Evolutionary conservation across 2,797 vertebrate genomes (phyloP), one percentile per base, ranked within the genome.

Genomic region (Pseudopleuronectes americanus): DNA sequence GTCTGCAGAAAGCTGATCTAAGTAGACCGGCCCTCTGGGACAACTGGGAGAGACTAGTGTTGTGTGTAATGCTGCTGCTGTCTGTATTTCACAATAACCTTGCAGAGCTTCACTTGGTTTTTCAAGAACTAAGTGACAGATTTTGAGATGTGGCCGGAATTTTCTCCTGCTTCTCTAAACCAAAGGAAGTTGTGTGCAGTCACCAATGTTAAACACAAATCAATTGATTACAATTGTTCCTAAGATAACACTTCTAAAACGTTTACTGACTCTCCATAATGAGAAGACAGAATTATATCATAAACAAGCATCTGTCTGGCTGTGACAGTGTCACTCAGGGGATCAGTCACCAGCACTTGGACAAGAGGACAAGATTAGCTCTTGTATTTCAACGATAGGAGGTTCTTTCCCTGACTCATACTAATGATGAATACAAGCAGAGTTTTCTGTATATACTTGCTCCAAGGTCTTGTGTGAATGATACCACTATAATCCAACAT

Each of bases 321-420:
- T 68, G 22, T 55, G 26, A 52, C 62, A 12, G 26, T 57, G 47
- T 82, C 68, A 61, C 49, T 84, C 68, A 73, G 48, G 13, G 54
- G 28, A 45, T 84, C 84, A 89, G 48, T 88, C 82, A 82, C 51
- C 53, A 60, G 28, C 69, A 21, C 36, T 56, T 6, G 24, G 64
- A 51, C 61, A 49, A 28, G n/a, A 83, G 24, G 64, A 53, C 61
- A 49, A 28, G 14, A 84, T 64, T 45, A 49, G 52, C 36, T 23
- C 3, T 43, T 17, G 6, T 23, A 57, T 83, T 65, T 76, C 43
- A 77, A 75, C 68, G 70, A 22, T 24, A 19, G 24, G 31, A 16
- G 14, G 49, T 7, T 65, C n/a, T 64, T 13, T 19, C 4, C 5
- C 6, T 16, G 41, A 0, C 16, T 43, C 14, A 43, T 51, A n/a